These are phyloP conservation scores for Sebastes oblongus DNA, from an alignment of 2,797 vertebrate species.

Conservation along the genomic window DNA sequence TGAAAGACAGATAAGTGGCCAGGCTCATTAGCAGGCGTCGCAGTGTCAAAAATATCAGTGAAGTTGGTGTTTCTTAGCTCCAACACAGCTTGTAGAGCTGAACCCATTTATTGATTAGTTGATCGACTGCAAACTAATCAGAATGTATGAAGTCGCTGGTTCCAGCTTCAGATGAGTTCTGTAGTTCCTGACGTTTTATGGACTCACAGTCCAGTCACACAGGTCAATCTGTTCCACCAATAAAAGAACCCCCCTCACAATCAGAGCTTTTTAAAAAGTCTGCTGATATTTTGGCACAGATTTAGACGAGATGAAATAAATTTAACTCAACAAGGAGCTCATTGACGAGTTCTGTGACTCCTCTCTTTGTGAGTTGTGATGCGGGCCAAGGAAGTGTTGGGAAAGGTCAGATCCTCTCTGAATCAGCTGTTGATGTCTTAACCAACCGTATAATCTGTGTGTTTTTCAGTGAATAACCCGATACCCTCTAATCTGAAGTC, in stretches of 20 bases:
- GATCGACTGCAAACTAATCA: too few relatives aligned
- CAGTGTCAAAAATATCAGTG: too few relatives aligned
- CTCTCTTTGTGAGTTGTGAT: neutral
- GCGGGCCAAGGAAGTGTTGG: neutral
- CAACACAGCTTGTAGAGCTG: too few relatives aligned
- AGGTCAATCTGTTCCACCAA: neutral
- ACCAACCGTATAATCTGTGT: neutral
- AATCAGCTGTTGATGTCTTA: neutral
- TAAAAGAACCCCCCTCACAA: neutral
- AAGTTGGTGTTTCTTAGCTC: too few relatives aligned
- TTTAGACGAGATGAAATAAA: neutral
- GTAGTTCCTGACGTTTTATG: too few relatives aligned
- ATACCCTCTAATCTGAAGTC: conserved; percentile 94
- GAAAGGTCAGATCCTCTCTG: neutral
- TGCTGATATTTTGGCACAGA: neutral
- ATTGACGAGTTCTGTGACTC: neutral
- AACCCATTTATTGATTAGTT: too few relatives aligned
- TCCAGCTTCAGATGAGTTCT: neutral
- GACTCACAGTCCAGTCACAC: neutral
- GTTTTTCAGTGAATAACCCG: conserved; percentile 87
- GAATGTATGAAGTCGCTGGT: neutral
- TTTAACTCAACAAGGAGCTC: neutral
- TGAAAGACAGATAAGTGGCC: too few relatives aligned
- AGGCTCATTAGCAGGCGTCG: too few relatives aligned
- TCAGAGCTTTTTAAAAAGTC: neutral